Percentiles rank a stretch among this genome's conserved stretches.
These are phyloP conservation scores for Gnathonemus longibarbis DNA, from an alignment of 2,113 vertebrate genomes.

Conservation along the genomic window DNA sequence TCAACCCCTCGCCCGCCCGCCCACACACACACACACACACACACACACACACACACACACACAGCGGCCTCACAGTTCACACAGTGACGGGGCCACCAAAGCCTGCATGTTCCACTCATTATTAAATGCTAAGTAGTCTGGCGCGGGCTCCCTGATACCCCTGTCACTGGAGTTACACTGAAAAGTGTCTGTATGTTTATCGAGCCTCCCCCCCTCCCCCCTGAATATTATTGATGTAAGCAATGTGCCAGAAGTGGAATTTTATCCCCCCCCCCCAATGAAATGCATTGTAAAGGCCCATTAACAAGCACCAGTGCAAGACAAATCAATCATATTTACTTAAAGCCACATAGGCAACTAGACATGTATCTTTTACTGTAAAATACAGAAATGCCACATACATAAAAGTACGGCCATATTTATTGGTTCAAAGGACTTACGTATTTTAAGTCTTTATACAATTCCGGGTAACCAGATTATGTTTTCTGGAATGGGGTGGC, in stretches of 20 bases:
- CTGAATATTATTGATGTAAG: background rate
- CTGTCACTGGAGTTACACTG: conserved; percentile 63
- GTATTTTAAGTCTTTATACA: background rate
- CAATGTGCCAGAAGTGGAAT: background rate
- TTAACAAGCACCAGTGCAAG: background rate
- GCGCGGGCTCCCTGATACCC: conserved; percentile 60
- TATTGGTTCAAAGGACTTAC: background rate
- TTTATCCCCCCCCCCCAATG: background rate
- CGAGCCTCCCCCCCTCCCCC: background rate
- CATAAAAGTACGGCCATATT: background rate
- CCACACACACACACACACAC: conserved; percentile 24
- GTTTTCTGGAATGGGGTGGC: background rate
- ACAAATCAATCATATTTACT: background rate
- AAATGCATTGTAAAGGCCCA: background rate
- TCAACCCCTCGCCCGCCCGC: background rate
- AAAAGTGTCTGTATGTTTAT: conserved; percentile 54
- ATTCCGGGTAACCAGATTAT: background rate
- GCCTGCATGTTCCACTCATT: conserved; percentile 52
- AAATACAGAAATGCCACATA: background rate
- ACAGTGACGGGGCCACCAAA: conserved; percentile 49
- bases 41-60: conserved; percentile 27
- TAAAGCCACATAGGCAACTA: background rate
- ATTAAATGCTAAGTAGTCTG: conserved; percentile 73
- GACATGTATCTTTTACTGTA: background rate
- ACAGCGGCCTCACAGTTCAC: conserved; percentile 57